Evolutionary conservation across 1,140 invertebrate genomes (phyloP).

Genomic region (Neuroterus valhalla): DNA sequence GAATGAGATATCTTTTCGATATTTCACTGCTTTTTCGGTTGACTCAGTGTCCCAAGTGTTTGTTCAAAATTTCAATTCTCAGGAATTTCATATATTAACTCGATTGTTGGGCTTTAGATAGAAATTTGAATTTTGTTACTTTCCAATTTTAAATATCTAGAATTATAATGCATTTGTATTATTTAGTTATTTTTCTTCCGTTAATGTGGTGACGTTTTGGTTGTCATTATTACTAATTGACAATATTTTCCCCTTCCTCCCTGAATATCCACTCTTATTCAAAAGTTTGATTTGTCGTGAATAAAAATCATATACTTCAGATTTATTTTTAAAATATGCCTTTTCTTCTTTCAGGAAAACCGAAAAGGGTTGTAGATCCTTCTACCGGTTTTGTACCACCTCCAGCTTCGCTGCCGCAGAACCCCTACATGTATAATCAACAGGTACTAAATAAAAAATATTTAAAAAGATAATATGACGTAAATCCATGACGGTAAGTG

Average conservation of each 20-base stretch:
- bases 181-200: not conserved
- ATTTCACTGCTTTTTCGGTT: not conserved
- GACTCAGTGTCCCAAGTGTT: no score
- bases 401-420: constrained; percentile 53
- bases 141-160: not conserved
- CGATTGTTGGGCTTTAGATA: no score
- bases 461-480: no score
- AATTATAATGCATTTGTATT: no score
- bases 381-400: constrained; percentile 59
- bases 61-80: no score
- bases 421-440: constrained; percentile 67
- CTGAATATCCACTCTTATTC: not conserved
- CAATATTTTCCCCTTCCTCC: not conserved
- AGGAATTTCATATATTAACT: no score
- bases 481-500: no score
- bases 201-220: not conserved
- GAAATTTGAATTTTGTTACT: not conserved
- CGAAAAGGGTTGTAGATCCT: constrained; percentile 70
- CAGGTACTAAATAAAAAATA: constrained; percentile 58
- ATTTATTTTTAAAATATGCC: constrained; percentile 7
- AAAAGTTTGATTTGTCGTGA: not conserved
- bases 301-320: constrained; percentile 33
- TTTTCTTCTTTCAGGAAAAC: constrained; percentile 61
- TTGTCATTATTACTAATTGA: constrained; percentile 23
- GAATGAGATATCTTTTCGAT: not conserved